Evolutionary conservation across 2,888 invertebrate species (phyloP).

Genomic region (Noctuana brunneofusca): DNA sequence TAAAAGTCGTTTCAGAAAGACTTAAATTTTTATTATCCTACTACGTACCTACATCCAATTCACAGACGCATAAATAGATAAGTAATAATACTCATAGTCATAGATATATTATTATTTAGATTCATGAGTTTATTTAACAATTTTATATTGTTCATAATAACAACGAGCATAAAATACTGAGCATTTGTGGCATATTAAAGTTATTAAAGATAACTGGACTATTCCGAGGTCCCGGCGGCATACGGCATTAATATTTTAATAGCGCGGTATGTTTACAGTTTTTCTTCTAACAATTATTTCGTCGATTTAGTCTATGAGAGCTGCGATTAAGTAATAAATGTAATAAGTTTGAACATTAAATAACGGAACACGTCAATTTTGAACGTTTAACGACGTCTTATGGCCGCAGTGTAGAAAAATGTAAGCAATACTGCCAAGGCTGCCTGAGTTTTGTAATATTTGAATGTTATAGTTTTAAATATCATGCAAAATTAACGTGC

Average conservation of each 20-base stretch:
- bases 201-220: conserved; percentile 8
- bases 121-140: background rate
- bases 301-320: conserved; percentile 56
- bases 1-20: too few species aligned
- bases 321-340: conserved; percentile 72
- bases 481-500: conserved; percentile 14
- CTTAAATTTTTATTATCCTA: too few species aligned
- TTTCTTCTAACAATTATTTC: conserved; percentile 41
- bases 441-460: conserved; percentile 24
- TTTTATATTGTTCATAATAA: background rate
- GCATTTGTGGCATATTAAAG: conserved; percentile 9
- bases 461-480: conserved; percentile 17
- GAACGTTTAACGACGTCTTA: conserved; percentile 47
- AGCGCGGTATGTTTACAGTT: conserved; percentile 36
- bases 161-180: background rate
- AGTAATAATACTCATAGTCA: background rate
- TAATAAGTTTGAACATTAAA: conserved; percentile 60
- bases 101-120: background rate
- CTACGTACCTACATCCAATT: too few species aligned
- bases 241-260: conserved; percentile 35
- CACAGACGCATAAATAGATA: background rate
- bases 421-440: conserved; percentile 26
- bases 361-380: conserved; percentile 68
- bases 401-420: conserved; percentile 24
- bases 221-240: background rate